Evolutionary conservation across 2,113 vertebrate species (phyloP), one percentile per base, ranked within the genome.

Genomic region (Corythornis vintsioides): DNA sequence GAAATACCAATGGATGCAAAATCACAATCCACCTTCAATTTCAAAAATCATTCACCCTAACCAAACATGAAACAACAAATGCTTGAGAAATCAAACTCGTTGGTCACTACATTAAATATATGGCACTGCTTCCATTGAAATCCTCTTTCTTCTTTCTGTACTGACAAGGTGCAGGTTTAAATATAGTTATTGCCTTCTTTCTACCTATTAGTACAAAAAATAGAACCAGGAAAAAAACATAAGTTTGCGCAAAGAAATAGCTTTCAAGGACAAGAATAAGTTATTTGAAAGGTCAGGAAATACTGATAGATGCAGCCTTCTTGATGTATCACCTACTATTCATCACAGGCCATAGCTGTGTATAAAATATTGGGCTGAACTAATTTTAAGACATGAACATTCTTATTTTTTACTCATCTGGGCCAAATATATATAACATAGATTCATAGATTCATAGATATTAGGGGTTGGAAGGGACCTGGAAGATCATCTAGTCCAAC

Each of bases 1-100:
- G 33, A 89, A 81, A 85, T 21, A 67, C 52, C 60, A 91, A 26
- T 20, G 25, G 63, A 95, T 96, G 43, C 8, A 50, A 75, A 95
- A 75, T 48, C 50, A 66, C 11, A 86, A 19, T 48, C 64, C 22
- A 69, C 16, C 13, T 66, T 63, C 20, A 61, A 35, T 20, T 81
- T 18, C 11, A 89, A 81, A 93, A 81, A 70, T 35, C 11, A 53
- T 56, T 76, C 53, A 33, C 2, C 5, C 7, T 67, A 29, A 83
- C 24, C 25, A 91, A 83, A 69, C 4, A 28, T 8, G 65, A 42
- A 38, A 1, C 26, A 90, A 61, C 13, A 72, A 56, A 59, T 57
- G n/a, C 28, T 72, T 66, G 19, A 88, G 69, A 94, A 92, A 90
- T 70, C 43, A 74, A 82, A 42, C 3, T 10, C 7, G 28, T 47